Base-by-base conservation (phyloP, 2,888 invertebrate species). In the Tethea ocularis region DNA sequence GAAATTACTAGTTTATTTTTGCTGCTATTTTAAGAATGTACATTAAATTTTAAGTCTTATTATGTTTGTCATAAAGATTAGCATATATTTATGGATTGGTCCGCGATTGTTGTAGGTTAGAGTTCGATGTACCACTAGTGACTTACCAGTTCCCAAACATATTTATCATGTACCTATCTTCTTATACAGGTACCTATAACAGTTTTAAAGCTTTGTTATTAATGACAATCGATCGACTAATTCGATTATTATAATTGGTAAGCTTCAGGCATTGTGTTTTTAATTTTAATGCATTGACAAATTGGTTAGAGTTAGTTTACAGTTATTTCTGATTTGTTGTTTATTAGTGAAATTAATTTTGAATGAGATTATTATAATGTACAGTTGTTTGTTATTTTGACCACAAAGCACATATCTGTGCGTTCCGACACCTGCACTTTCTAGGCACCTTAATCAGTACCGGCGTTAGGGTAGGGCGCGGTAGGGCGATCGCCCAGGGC, bases 151-250 rank as follows among this genome's bases (percentile, higher is more conserved):
- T 53, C 17, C 51, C 11, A 58, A 52, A 55, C 55, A 56, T 52
- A 58, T 54, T 51, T 63, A 60, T 65, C 24, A 53, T 53, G n/a
- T n/a, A n/a, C n/a, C 13, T n/a, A 61, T 67, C 22, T 61, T 69
- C 70, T 72, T 72, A 68, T 71, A n/a, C n/a, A n/a, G n/a, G n/a
- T n/a, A 67, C 66, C 33, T 26, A 23, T 36, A 36, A 29, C 17
- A 26, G 52, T 29, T 26, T 11, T 20, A 53, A 11, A 26, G 70
- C 71, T 79, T 77, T 74, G 68, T 77, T 72, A 71, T 72, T 61
- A 60, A 62, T 76, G 74, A 75, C 78, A 77, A 77, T 77, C 73
- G 72, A 77, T 77, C 73, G 72, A 67, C 71, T 82, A 81, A 80
- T 80, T 77, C 57, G 70, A 82, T 82, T 82, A 80, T 70, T 71